phyloP scores from a whole-genome alignment of 1,140 invertebrate genomes.

The Aleiodes sp. region DNA sequence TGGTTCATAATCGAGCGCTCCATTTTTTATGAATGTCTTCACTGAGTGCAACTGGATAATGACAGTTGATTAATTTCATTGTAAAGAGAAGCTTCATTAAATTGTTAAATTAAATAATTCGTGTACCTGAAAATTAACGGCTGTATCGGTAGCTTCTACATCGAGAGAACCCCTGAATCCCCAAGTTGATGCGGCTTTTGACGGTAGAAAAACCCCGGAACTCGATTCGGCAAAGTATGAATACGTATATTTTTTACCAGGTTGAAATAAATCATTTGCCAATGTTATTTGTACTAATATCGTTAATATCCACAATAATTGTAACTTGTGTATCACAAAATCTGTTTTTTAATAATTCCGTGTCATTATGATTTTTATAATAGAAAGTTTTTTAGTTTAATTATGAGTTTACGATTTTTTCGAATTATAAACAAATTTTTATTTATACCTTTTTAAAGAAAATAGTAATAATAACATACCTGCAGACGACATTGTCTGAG shows the following conservation, averaged over 20 bases:
- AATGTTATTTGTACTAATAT: slow-evolving; percentile 25
- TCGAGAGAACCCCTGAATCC: slow-evolving; percentile 53
- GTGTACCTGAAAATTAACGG: slow-evolving; percentile 52
- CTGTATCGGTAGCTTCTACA: slow-evolving; percentile 48
- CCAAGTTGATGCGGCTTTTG: slow-evolving; percentile 57
- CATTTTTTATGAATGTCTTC: slow-evolving; percentile 54
- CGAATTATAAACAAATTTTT: too few relatives aligned
- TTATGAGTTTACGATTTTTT: too few relatives aligned
- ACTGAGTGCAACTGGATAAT: slow-evolving; percentile 49
- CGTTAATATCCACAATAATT: slow-evolving; percentile 39
- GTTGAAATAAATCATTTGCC: slow-evolving; percentile 50
- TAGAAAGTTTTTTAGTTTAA: too few relatives aligned
- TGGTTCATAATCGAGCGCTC: slow-evolving; percentile 40
- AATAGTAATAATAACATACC: slow-evolving; percentile 48
- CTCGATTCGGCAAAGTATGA: slow-evolving; percentile 56
- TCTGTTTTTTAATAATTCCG: too few relatives aligned
- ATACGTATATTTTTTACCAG: slow-evolving; percentile 57
- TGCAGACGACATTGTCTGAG: slow-evolving; percentile 52
- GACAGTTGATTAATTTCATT: slow-evolving; percentile 2
- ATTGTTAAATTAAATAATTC: background rate
- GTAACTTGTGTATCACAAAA: slow-evolving; percentile 10
- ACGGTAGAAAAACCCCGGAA: slow-evolving; percentile 56
- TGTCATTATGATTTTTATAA: too few relatives aligned
- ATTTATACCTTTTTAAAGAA: slow-evolving; percentile 5
- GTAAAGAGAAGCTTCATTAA: background rate